Evolutionary conservation across 2,797 vertebrate species (phyloP).

Genomic region (Dipus sagitta): DNA sequence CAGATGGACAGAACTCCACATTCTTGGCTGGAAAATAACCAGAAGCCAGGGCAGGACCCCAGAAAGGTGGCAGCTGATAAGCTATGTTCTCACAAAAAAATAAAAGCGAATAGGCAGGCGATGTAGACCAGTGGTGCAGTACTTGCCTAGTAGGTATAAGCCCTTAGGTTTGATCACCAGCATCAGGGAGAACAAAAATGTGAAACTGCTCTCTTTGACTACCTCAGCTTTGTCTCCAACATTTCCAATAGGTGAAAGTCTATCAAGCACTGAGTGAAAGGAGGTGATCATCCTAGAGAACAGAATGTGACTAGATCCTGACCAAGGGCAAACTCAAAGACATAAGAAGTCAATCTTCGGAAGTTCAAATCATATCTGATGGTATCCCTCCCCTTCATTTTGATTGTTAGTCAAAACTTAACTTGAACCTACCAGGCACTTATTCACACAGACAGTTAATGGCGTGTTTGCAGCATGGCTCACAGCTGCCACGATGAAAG

Average conservation of each 20-base stretch:
- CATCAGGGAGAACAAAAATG: no score
- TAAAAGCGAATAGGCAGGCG: no score
- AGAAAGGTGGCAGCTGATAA: not conserved
- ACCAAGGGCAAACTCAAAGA: not conserved
- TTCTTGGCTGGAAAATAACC: not conserved
- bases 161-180: not conserved
- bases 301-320: not conserved
- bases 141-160: not conserved
- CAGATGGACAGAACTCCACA: not conserved
- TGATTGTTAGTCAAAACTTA: not conserved
- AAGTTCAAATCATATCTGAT: not conserved
- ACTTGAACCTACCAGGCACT: not conserved
- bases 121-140: not conserved
- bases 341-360: not conserved
- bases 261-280: not conserved
- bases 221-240: not conserved
- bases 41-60: not conserved
- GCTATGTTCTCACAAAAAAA: not conserved
- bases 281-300: not conserved
- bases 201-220: not conserved
- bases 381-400: not conserved
- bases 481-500: not conserved
- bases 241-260: not conserved
- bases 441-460: not conserved
- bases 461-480: not conserved